Conservation (phyloP, 2,888 invertebrate species). For the Platycheirus albimanus region DNA sequence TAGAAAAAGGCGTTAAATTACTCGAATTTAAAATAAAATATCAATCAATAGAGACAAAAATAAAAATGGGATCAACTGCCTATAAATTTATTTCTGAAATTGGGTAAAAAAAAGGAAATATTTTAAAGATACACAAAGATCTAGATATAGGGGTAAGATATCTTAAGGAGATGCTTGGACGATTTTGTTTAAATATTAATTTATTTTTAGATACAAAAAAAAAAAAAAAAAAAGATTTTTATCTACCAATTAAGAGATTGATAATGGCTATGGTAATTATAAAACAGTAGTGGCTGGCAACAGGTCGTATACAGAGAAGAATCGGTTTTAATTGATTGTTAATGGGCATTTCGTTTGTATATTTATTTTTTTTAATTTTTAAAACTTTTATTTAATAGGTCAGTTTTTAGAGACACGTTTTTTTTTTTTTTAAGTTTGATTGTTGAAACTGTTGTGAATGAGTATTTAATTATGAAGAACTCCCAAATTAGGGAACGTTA, state of each 20-base stretch:
- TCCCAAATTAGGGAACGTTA: constrained; percentile 32
- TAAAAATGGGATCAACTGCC: constrained; percentile 21
- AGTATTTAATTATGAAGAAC: constrained; percentile 22
- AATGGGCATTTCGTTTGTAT: constrained; percentile 16
- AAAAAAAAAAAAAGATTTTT: constrained; percentile 36
- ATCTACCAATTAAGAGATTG: constrained; percentile 68
- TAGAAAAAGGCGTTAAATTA: constrained; percentile 28
- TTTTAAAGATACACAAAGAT: constrained; percentile 35
- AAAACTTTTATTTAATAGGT: constrained; percentile 20
- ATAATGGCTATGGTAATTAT: constrained; percentile 38
- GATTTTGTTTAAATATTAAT: constrained; percentile 33
- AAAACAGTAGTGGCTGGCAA: constrained; percentile 33
- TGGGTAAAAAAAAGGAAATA: not conserved
- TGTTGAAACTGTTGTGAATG: constrained; percentile 7
- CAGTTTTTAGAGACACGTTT: not conserved
- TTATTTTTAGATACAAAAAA: not conserved
- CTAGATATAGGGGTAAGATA: constrained; percentile 17
- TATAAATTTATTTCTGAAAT: constrained; percentile 21
- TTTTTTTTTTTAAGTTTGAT: not conserved
- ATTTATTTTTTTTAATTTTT: not conserved
- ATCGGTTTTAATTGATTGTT: constrained; percentile 55
- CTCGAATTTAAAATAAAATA: constrained; percentile 31
- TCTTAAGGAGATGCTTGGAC: constrained; percentile 39
- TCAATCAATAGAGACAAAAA: constrained; percentile 32
- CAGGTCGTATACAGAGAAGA: constrained; percentile 19